Base-by-base conservation (phyloP, 2,797 vertebrate genomes). In the Schizothorax lantsangensis region DNA sequence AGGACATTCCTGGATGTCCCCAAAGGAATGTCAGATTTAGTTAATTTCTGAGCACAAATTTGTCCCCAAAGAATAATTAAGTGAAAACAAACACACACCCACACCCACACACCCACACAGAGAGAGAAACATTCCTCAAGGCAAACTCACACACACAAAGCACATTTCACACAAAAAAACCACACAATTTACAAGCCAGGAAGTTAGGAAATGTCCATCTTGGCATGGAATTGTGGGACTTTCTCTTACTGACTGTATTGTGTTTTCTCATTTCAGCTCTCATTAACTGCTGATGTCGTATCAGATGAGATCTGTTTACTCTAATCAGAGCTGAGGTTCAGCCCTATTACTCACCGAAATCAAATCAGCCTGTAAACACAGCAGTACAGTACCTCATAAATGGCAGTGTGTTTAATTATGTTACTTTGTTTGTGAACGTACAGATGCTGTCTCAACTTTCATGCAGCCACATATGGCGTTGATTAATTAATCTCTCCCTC, bases 311-410 rank as follows among this genome's bases (percentile, higher is more conserved):
- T 85, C 84, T 72, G 77, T 80, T 80, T 85, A 62, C 68, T 72
- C 68, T 85, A 85, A 80, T 85, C 40, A 72, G 40, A 80, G 68
- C 52, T 72, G 77, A 85, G 52, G 75, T 79, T 85, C 64, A 85
- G 75, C 75, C 52, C 49, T 72, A 79, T 79, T 71, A 79, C 84
- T 79, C 75, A 71, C 75, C 11, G 0, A 71, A 85, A 79, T 85
- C 75, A 79, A 85, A 85, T 79, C 62, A 75, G 30, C 68, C 84
- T 49, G 52, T 79, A 72, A 81, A 81, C 54, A 81, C 68, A 62
- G 36, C 68, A 81, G 78, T 62, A 86, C 78, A 71, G 66, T 72
- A 81, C 47, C 66, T 81, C 72, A 84, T 77, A 64, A 84, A 75
- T 26, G 83, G 43, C 57, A 77, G 43, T 64, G 59, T 84, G 84